Conservation (phyloP, 2,113 vertebrate genomes). For the Myrmecophaga tridactyla region DNA sequence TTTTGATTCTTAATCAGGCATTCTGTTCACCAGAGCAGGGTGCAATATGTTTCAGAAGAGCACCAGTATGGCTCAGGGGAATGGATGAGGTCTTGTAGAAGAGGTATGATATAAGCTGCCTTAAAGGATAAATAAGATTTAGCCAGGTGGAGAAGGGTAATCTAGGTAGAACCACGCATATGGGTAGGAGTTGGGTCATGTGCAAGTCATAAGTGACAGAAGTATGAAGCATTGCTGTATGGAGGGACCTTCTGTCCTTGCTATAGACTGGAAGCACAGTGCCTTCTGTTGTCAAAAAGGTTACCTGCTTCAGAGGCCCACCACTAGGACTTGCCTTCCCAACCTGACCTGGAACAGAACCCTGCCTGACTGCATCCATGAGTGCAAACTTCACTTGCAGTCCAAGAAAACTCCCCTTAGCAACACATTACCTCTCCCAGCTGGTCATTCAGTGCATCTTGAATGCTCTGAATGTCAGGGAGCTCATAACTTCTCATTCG, state of each 20-base stretch:
- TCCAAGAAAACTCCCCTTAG: background rate
- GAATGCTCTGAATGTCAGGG: background rate
- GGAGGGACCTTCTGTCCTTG: background rate
- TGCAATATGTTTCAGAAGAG: background rate
- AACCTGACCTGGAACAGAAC: constrained; percentile 98
- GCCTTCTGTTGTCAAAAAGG: constrained; percentile 96
- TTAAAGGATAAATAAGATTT: background rate
- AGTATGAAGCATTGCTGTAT: rapidly evolving
- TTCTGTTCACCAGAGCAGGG: background rate
- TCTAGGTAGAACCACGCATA: rapidly evolving
- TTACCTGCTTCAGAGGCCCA: constrained; percentile 96
- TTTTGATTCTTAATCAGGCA: background rate
- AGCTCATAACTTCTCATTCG: background rate
- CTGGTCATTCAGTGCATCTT: background rate
- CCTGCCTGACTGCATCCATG: constrained; percentile 95
- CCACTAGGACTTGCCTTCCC: constrained; percentile 95
- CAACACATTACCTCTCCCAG: background rate
- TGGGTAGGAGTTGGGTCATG: background rate
- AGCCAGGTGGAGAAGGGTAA: background rate
- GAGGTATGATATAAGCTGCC: background rate
- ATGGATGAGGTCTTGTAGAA: background rate
- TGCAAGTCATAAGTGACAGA: too few relatives aligned
- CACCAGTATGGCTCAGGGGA: background rate
- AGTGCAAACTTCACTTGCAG: constrained; percentile 72
- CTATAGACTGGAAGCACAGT: constrained; percentile 89